A percentile compares a stretch with the other conserved stretches of the same genome.
These are phyloP conservation scores for Rhagonycha lutea DNA, from an alignment of 2,888 invertebrate species.

Conservation along the genomic window DNA sequence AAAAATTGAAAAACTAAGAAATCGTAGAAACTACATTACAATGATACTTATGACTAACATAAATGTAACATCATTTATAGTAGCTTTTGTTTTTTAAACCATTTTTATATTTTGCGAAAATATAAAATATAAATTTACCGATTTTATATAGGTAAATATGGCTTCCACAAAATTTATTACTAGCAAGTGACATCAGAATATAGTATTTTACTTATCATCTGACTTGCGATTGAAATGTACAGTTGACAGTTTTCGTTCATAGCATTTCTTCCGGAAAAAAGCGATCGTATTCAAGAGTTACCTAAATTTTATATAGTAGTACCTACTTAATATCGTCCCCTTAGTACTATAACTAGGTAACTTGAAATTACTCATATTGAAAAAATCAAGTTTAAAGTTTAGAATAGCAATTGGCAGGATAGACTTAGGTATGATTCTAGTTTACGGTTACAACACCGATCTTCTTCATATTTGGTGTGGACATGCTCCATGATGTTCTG, in stretches of 20 bases:
- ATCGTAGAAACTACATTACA: neutral
- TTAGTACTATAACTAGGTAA: too few relatives aligned
- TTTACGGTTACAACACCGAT: too few relatives aligned
- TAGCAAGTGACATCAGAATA: neutral
- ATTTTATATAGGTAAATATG: neutral
- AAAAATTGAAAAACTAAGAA: conserved; percentile 3
- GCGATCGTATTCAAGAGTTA: neutral
- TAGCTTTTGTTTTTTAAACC: neutral
- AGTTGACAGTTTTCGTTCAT: neutral
- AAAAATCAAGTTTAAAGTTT: too few relatives aligned
- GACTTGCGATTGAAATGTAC: neutral
- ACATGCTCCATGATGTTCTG: too few relatives aligned
- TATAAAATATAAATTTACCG: neutral
- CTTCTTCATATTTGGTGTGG: too few relatives aligned
- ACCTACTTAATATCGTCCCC: neutral
- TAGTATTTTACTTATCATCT: neutral
- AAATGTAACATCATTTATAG: neutral
- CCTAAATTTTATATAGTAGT: neutral
- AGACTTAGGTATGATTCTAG: too few relatives aligned
- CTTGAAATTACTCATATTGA: too few relatives aligned
- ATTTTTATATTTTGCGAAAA: neutral
- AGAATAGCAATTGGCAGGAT: too few relatives aligned
- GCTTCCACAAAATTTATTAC: neutral
- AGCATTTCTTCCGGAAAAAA: neutral
- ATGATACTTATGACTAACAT: neutral